Base-by-base conservation (phyloP, 2,797 vertebrate species). In the Sebastes ruberrimus region DNA sequence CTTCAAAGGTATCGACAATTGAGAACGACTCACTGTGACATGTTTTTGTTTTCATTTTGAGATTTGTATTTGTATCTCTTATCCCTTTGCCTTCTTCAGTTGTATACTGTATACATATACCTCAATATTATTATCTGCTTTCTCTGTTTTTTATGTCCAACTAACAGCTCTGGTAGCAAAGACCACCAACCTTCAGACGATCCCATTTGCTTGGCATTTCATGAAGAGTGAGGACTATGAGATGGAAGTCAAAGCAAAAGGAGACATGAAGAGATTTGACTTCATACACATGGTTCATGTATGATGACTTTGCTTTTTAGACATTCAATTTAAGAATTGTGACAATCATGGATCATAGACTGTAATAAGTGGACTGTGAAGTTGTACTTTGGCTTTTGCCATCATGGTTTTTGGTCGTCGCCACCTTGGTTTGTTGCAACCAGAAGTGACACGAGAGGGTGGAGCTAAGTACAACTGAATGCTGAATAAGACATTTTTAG, bases 221-320 rank as follows among this genome's bases (percentile, higher is more conserved):
- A 94, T 97, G 94, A 90, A 89, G 60, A 95, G 96, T 46, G 78
- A 89, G 84, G 96, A 97, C 83, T 98, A 96, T 85, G 82, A 86
- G 67, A 90, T 69, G 60, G 79, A 92, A 69, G 81, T 87, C 28
- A 95, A 96, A 94, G 92, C 85, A 38, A 92, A 94, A 90, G 89
- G 92, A 68, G 92, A 88, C 2, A 4, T 87, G 76, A 95, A 95
- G 90, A 97, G 87, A 80, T 98, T 96, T 95, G 96, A 97, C 86
- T 97, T 98, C 80, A 97, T 98, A 90, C 96, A 98, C 88, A 97
- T 98, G 97, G 95, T 98, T 88, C 97, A 98, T 96, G 97, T 98
- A 87, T 52, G 22, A 1, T 16, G 0, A n/a, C 27, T 30, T 18
- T 64, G 10, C 1, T 63, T 57, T 35, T 27, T 18, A 13, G 49